A percentile compares a stretch with the other conserved stretches of the same genome.
Conservation (phyloP, 1,140 invertebrate genomes). For the Rhopalosiphum padi region DNA sequence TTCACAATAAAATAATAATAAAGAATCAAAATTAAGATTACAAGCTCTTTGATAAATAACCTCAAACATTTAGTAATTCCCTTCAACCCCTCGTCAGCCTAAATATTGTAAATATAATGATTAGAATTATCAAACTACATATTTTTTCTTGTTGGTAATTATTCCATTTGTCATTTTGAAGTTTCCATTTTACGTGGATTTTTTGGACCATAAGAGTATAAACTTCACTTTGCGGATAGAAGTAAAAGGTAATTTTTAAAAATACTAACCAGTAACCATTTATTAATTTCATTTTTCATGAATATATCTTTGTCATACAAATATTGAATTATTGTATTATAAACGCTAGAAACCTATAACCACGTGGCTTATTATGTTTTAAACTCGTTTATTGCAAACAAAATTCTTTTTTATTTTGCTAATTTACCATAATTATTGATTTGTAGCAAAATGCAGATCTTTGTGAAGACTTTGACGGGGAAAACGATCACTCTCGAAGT, state of each 20-base stretch:
- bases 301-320: not conserved
- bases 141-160: not conserved
- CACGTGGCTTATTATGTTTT: conserved; percentile 22
- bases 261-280: not conserved
- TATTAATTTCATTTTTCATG: not conserved
- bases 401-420: not conserved
- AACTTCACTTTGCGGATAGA: not conserved
- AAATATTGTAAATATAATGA: not conserved
- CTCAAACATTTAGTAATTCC: not conserved
- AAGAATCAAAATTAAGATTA: not conserved
- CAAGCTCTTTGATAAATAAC: not conserved
- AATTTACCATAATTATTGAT: conserved; percentile 41
- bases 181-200: not conserved
- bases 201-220: not conserved
- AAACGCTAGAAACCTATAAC: not conserved
- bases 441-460: conserved; percentile 82
- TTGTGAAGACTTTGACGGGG: conserved; percentile 92
- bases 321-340: not conserved
- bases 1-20: not conserved
- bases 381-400: not conserved
- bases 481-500: conserved; percentile 96
- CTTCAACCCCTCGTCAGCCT: not conserved
- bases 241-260: conserved; percentile 1
- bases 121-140: not conserved
- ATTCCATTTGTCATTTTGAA: not conserved